A percentile compares a stretch with the other conserved stretches of the same genome.
Evolutionary conservation across 2,888 invertebrate genomes (phyloP).

Genomic region (Brachynemurus nebulosus): DNA sequence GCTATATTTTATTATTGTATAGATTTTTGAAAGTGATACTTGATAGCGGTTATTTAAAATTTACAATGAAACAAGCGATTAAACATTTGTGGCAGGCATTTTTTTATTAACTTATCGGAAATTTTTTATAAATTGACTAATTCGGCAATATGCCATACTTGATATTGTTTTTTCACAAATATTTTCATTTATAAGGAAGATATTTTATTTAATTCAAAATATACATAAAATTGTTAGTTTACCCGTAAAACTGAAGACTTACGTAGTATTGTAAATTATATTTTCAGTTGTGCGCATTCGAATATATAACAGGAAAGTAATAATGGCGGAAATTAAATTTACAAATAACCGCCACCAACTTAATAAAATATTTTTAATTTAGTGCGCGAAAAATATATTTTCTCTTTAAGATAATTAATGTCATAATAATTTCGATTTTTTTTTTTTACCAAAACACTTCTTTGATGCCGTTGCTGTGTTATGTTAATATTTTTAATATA

Average conservation of each 20-base stretch:
- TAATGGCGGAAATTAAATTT: background rate
- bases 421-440: background rate
- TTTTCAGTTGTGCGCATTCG: constrained; percentile 1
- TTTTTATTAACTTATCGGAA: background rate
- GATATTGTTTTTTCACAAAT: constrained; percentile 1
- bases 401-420: background rate
- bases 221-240: background rate
- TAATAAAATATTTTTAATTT: background rate
- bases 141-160: constrained; percentile 1
- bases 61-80: background rate
- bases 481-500: background rate
- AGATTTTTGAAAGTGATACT: background rate
- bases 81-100: background rate
- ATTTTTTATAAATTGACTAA: background rate
- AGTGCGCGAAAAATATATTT: background rate
- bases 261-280: constrained; percentile 1
- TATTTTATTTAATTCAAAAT: background rate
- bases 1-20: background rate
- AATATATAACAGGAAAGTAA: background rate
- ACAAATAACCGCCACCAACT: constrained; percentile 1
- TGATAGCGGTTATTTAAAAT: constrained; percentile 2
- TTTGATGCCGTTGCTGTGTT: too few species aligned
- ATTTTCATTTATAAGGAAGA: background rate
- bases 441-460: constrained; percentile 1
- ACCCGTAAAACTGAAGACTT: constrained; percentile 1